A percentile compares a stretch with the other conserved stretches of the same genome.
These are phyloP conservation scores for Sorex maritimensis DNA, from an alignment of 2,797 vertebrate genomes.

Conservation along the genomic window DNA sequence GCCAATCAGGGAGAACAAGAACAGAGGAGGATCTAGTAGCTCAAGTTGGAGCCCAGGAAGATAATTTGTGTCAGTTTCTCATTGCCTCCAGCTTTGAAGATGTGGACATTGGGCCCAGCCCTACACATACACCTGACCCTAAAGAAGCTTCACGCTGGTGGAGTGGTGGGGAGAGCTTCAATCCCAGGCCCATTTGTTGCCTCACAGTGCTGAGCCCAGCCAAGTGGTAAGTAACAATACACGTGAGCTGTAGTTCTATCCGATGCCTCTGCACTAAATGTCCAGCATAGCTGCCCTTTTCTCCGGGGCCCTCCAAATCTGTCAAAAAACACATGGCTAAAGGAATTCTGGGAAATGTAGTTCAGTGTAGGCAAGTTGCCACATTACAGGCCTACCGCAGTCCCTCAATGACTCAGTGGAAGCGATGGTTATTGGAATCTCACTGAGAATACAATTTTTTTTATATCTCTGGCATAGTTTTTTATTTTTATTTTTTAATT, in stretches of 20 bases:
- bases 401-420: background rate
- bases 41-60: background rate
- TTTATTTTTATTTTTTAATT: too few species aligned
- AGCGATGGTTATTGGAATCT: background rate
- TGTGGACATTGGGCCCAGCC: background rate
- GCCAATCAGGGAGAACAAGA: background rate
- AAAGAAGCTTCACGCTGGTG: background rate
- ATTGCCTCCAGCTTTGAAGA: background rate
- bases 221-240: background rate
- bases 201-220: background rate
- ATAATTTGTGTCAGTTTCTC: background rate
- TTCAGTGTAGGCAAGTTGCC: background rate
- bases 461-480: too few species aligned
- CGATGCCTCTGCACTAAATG: background rate
- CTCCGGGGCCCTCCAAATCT: background rate
- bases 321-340: background rate
- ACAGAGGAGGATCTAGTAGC: background rate
- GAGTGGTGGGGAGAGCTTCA: background rate
- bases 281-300: background rate
- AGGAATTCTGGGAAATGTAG: constrained; percentile 43
- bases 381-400: background rate
- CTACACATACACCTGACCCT: background rate
- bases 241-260: background rate
- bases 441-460: too few species aligned
- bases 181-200: background rate